These are phyloP conservation scores for Drosophila mimetica DNA, from an alignment of 2,888 invertebrate genomes.

Conservation along the genomic window DNA sequence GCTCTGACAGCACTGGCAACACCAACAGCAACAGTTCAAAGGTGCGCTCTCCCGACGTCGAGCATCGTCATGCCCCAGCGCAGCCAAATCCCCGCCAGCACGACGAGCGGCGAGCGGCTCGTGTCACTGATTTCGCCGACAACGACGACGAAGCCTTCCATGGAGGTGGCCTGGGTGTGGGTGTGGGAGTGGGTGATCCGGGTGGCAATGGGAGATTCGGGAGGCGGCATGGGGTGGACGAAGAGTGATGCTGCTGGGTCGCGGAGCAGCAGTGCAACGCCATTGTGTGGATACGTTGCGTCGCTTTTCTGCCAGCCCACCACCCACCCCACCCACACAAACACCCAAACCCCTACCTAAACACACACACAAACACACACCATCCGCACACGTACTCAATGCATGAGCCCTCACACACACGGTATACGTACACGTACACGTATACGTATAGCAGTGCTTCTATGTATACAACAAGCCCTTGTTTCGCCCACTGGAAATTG, in stretches of 20 bases:
- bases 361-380: slow-evolving; percentile 20
- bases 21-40: slow-evolving; percentile 62
- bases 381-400: slow-evolving; percentile 1
- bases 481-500: slow-evolving; percentile 52
- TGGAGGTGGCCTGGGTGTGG: background rate
- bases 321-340: slow-evolving; percentile 1
- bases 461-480: slow-evolving; percentile 46
- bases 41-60: slow-evolving; percentile 55
- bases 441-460: background rate
- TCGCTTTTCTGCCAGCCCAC: slow-evolving; percentile 31
- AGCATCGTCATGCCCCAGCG: slow-evolving; percentile 64
- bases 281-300: slow-evolving; percentile 42
- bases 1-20: slow-evolving; percentile 58
- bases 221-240: background rate
- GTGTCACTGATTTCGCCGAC: slow-evolving; percentile 66
- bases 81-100: slow-evolving; percentile 58
- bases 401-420: slow-evolving; percentile 21
- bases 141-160: slow-evolving; percentile 3
- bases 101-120: slow-evolving; percentile 70
- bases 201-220: background rate
- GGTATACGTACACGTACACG: slow-evolving; percentile 10
- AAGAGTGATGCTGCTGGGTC: slow-evolving; percentile 15
- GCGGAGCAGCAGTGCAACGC: slow-evolving; percentile 26
- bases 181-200: background rate
- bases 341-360: slow-evolving; percentile 3